Conservation (phyloP, 2,113 vertebrate species). For the Cinclus cinclus region DNA sequence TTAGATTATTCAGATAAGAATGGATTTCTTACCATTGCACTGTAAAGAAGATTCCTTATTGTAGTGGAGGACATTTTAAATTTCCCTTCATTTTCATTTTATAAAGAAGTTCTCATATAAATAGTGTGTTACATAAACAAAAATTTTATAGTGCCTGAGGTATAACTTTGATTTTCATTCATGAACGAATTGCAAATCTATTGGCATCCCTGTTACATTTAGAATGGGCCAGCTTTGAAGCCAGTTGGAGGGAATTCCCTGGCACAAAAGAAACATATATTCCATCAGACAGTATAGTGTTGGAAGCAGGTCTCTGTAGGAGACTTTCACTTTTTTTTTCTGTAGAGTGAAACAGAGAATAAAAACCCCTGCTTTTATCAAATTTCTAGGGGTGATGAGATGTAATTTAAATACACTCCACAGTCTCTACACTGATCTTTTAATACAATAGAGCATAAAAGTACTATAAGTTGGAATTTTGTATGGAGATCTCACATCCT, state of each 20-base stretch:
- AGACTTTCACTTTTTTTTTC: background rate
- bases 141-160: background rate
- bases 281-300: fast-evolving
- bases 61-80: background rate
- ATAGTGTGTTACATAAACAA: background rate
- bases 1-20: background rate
- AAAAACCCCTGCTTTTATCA: background rate
- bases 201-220: background rate
- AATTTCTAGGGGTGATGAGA: background rate
- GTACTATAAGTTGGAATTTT: background rate
- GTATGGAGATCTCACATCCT: background rate
- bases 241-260: background rate
- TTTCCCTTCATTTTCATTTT: background rate
- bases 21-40: background rate
- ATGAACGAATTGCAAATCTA: background rate
- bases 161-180: background rate
- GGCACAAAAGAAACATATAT: background rate
- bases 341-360: background rate
- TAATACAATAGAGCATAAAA: background rate
- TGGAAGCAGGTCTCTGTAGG: background rate
- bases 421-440: background rate
- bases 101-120: background rate
- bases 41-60: background rate
- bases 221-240: background rate
- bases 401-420: background rate